Evolutionary conservation across 2,113 vertebrate species (phyloP).

Genomic region (Rana temporaria): DNA sequence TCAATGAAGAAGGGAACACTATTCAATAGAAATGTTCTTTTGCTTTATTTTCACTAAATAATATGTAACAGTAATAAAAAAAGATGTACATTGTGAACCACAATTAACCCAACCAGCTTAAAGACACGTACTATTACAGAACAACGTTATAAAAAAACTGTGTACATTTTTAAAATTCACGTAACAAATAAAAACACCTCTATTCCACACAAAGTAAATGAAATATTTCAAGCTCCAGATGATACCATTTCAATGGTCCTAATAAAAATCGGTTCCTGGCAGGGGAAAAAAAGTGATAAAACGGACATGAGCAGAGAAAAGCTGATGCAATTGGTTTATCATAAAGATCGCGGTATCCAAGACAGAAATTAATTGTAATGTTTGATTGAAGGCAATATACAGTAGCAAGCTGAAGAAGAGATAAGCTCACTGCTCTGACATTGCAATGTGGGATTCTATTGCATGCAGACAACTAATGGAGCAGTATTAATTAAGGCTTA

Average conservation of each 20-base stretch:
- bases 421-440: conserved; percentile 57
- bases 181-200: no score
- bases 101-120: no score
- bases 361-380: conserved; percentile 41
- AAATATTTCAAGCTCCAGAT: conserved; percentile 60
- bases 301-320: conserved; percentile 58
- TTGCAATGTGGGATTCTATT: conserved; percentile 61
- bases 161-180: no score
- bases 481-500: conserved; percentile 66
- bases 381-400: conserved; percentile 49
- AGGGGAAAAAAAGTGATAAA: conserved; percentile 40
- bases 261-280: conserved; percentile 63
- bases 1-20: no score
- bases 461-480: conserved; percentile 62
- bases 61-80: no score
- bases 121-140: no score
- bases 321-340: conserved; percentile 39
- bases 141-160: no score
- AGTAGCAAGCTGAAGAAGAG: conserved; percentile 57
- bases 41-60: no score
- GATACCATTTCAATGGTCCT: conserved; percentile 46
- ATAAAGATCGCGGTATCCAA: conserved; percentile 29
- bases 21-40: no score
- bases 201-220: conserved; percentile 49
- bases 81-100: no score